Conservation (phyloP, 1,140 invertebrate species). For the Musca domestica region DNA sequence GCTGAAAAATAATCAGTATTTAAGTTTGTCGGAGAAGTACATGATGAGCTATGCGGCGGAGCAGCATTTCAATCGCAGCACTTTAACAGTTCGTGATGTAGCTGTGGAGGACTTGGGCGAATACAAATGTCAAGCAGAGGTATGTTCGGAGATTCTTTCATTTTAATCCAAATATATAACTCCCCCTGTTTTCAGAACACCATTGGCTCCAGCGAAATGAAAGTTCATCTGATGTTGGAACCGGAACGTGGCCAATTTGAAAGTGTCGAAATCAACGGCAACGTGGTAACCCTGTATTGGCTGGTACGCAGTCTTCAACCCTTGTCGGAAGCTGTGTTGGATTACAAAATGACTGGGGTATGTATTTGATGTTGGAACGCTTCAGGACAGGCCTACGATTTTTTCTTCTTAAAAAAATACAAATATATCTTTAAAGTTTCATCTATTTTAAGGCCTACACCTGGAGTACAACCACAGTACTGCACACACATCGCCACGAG, state of each 20-base stretch:
- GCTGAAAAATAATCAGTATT: slow-evolving; percentile 35
- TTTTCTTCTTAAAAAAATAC: not conserved
- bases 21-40: slow-evolving; percentile 41
- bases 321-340: slow-evolving; percentile 44
- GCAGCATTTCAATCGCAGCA: slow-evolving; percentile 45
- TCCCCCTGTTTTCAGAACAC: slow-evolving; percentile 30
- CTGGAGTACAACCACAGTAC: slow-evolving; percentile 46
- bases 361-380: slow-evolving; percentile 15
- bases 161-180: not conserved
- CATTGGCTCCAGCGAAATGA: slow-evolving; percentile 38
- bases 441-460: slow-evolving; percentile 35
- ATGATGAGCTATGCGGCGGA: slow-evolving; percentile 35
- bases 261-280: slow-evolving; percentile 36
- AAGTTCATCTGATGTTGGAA: slow-evolving; percentile 37
- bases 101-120: slow-evolving; percentile 39
- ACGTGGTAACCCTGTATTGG: slow-evolving; percentile 44
- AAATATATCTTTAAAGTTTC: not conserved
- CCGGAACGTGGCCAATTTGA: slow-evolving; percentile 50
- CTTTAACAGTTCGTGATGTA: slow-evolving; percentile 38
- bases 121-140: slow-evolving; percentile 43
- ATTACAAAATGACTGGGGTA: slow-evolving; percentile 45
- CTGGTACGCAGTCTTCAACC: slow-evolving; percentile 47
- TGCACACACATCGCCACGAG: slow-evolving; percentile 46
- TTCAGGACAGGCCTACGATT: not conserved
- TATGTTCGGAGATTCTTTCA: not conserved